Base-by-base conservation (phyloP, 2,888 invertebrate genomes). In the Noctua comes region DNA sequence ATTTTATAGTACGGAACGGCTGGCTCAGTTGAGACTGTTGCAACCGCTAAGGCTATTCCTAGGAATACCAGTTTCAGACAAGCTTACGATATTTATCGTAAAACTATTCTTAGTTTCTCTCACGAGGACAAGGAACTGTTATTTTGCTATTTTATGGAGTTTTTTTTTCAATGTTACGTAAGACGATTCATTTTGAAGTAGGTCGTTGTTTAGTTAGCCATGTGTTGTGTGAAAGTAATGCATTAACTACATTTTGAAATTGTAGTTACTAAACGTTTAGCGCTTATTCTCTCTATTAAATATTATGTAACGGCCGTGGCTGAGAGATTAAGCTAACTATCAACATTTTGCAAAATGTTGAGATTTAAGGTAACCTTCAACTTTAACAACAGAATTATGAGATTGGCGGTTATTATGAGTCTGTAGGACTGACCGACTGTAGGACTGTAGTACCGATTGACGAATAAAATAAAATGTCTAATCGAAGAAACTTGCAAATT, bases 101-200 rank as follows among this genome's bases (percentile, higher is more conserved):
- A 54, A 62, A 62, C 46, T 81, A 80, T 79, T 79, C 43, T 74
- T 80, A 54, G 80, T 54, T 46, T 62, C 80, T 68, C 59, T 54
- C 64, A 78, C 66, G 36, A 18, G 48, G 11, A 54, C 36, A 10
- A 40, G 79, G 54, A 79, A 79, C 54, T 51, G 46, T 68, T 46
- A 27, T 18, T 74, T 43, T 46, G 24, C 16, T 27, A 8, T 51
- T 59, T 48, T 43, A 70, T 62, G 48, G 16, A 59, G 27, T 16
- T 57, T 18, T 27, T 27, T 43, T 51, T 36, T 24, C 10, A n/a
- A 4, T 36, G 21, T 48, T 75, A 75, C n/a, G 21, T 75, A 57
- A 57, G 24, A 62, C 18, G 18, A 27, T 51, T 36, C 5, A 31
- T 62, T 62, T 62, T 62, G 62, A 21, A 10, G 65, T 43, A 11